A percentile compares a stretch with the other conserved stretches of the same genome.
Conservation (phyloP, 2,797 vertebrate genomes). For the Orientallactaga sibirica region DNA sequence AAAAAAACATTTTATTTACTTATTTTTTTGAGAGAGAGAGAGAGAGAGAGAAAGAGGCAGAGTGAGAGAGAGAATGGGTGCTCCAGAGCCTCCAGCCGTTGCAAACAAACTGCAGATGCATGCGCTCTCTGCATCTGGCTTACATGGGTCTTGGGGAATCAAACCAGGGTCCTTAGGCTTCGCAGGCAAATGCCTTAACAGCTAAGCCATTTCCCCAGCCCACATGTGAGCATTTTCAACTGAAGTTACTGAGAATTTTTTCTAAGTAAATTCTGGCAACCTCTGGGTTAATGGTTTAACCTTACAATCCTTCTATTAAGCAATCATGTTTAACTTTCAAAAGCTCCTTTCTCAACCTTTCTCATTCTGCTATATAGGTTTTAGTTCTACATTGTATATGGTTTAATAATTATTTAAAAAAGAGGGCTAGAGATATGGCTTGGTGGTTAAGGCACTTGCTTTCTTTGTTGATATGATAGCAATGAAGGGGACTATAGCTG, state of each 20-base stretch:
- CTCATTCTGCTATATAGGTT: neutral
- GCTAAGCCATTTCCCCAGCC: no score
- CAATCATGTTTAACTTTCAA: neutral
- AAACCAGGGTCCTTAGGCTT: no score
- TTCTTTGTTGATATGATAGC: neutral
- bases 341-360: neutral
- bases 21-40: no score
- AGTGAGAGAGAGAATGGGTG: no score
- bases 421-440: neutral
- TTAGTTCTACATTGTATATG: neutral
- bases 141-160: no score
- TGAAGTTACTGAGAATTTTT: constrained; percentile 25
- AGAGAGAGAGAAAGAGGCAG: no score
- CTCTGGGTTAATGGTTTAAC: neutral
- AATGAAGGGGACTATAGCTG: neutral
- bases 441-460: no score
- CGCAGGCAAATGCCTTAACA: no score
- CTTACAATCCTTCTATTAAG: neutral
- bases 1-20: no score
- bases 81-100: no score
- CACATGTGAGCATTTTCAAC: constrained; percentile 35
- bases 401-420: neutral
- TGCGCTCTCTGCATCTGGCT: no score
- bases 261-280: neutral
- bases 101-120: no score